These are phyloP conservation scores for Colistium nudipinnis DNA, from an alignment of 2,113 vertebrate genomes.

Conservation along the genomic window DNA sequence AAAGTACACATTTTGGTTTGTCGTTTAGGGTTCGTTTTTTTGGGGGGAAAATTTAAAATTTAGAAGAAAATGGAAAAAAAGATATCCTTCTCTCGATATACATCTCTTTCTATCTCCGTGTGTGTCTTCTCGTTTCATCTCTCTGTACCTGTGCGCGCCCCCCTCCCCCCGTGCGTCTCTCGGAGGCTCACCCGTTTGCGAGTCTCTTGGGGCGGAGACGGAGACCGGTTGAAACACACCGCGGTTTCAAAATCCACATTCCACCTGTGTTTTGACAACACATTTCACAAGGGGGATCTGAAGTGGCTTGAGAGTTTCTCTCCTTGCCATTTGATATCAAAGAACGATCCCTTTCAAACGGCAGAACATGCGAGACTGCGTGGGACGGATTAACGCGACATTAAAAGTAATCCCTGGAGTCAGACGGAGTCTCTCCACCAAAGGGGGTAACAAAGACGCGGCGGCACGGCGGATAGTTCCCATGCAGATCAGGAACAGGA, in stretches of 20 bases:
- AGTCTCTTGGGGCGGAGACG: constrained; percentile 61
- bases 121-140: constrained; percentile 43
- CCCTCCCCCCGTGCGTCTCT: constrained; percentile 44
- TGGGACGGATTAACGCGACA: constrained; percentile 84
- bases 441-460: constrained; percentile 65
- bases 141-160: constrained; percentile 39
- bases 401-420: constrained; percentile 80
- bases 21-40: too few species aligned
- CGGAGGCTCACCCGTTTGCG: constrained; percentile 48
- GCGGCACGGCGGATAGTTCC: constrained; percentile 46
- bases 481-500: constrained; percentile 42
- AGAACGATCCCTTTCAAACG: constrained; percentile 77
- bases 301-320: constrained; percentile 81
- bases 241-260: constrained; percentile 72
- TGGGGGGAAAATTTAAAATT: too few species aligned
- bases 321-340: constrained; percentile 81
- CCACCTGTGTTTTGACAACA: constrained; percentile 84
- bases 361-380: constrained; percentile 75
- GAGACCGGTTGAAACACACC: constrained; percentile 72
- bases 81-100: background rate
- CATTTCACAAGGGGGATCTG: constrained; percentile 72
- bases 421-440: constrained; percentile 63
- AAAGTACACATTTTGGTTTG: constrained; percentile 11
- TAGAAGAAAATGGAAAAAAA: constrained; percentile 8
- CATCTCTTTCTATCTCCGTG: constrained; percentile 8